These are phyloP conservation scores for Melanocharis versteri DNA, from an alignment of 2,113 vertebrate genomes.

Conservation along the genomic window DNA sequence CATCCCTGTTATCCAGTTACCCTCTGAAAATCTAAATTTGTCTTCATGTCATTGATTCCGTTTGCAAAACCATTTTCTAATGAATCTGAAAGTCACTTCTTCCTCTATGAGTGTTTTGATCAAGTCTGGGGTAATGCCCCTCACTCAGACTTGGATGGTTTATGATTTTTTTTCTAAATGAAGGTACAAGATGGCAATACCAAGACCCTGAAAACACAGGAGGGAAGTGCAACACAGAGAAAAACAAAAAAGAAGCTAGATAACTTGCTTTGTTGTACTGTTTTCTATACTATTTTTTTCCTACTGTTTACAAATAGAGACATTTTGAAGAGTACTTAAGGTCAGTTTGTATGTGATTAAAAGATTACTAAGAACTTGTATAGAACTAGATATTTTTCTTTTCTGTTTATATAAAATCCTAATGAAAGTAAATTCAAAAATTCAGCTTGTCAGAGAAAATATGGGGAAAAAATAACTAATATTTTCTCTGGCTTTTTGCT, in stretches of 20 bases:
- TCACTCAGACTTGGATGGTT: neutral
- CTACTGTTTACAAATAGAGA: neutral
- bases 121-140: neutral
- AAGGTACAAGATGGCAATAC: neutral
- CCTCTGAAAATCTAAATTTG: neutral
- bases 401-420: neutral
- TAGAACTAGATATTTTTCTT: neutral
- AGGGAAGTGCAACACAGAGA: neutral
- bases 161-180: neutral
- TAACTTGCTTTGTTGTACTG: neutral
- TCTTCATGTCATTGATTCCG: neutral
- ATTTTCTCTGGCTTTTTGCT: neutral
- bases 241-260: neutral
- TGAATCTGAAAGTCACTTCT: neutral
- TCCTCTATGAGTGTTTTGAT: neutral
- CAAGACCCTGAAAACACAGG: neutral
- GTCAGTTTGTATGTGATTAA: neutral
- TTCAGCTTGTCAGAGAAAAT: neutral
- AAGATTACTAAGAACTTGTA: neutral
- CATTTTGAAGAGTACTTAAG: neutral
- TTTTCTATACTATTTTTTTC: neutral
- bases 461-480: neutral
- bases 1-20: neutral
- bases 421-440: neutral
- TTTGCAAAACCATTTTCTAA: neutral